Conservation (phyloP, 2,113 vertebrate genomes). For the Gadus macrocephalus region DNA sequence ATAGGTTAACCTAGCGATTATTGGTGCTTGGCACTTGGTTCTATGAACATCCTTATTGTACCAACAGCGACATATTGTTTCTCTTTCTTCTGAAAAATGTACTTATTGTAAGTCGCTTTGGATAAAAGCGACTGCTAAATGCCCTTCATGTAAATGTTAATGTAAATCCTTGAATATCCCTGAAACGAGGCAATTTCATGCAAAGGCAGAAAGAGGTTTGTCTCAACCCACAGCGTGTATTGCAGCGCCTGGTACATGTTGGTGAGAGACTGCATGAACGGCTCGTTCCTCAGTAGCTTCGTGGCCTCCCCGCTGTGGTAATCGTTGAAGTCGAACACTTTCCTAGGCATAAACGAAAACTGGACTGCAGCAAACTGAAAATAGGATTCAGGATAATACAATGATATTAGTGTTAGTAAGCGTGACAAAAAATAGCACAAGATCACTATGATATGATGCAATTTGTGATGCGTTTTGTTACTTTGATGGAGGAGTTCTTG, state of each 20-base stretch:
- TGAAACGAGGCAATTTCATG: too few relatives aligned
- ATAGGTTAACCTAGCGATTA: too few relatives aligned
- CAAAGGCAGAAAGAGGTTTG: too few relatives aligned
- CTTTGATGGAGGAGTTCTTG: conserved; percentile 72
- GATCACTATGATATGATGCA: neutral
- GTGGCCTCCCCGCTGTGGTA: conserved; percentile 36
- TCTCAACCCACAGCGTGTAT: conserved; percentile 69
- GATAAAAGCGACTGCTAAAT: too few relatives aligned
- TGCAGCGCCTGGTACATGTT: conserved; percentile 69
- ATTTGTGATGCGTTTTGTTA: conserved; percentile 29
- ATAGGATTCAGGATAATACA: neutral
- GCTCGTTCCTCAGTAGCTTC: conserved; percentile 24
- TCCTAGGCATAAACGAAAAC: conserved; percentile 22
- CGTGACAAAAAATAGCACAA: neutral
- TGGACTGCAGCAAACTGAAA: conserved; percentile 81
- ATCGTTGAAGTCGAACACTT: conserved; percentile 74
- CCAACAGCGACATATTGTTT: too few relatives aligned
- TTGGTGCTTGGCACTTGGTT: too few relatives aligned
- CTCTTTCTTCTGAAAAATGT: too few relatives aligned
- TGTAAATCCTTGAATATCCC: too few relatives aligned
- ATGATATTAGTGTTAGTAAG: neutral
- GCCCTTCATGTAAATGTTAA: too few relatives aligned
- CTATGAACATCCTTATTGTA: too few relatives aligned
- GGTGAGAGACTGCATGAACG: conserved; percentile 49
- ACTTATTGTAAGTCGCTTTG: too few relatives aligned